Evolutionary conservation across 2,113 vertebrate species (phyloP).

Genomic region (Ceuthmochares aereus): DNA sequence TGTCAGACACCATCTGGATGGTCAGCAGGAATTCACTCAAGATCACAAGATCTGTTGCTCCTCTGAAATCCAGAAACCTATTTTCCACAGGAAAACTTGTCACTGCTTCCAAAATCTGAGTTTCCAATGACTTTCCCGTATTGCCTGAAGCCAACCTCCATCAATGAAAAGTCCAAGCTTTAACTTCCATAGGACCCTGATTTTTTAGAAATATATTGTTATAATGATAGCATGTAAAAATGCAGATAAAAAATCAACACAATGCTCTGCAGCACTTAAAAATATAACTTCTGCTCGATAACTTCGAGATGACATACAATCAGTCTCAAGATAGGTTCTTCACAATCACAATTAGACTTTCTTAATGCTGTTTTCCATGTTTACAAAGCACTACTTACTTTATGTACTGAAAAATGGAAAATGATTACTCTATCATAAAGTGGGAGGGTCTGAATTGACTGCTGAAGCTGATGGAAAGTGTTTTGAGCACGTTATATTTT

Average conservation of each 20-base stretch:
- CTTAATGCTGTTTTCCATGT: background rate
- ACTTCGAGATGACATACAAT: background rate
- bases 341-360: background rate
- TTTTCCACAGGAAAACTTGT: background rate
- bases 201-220: background rate
- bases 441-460: background rate
- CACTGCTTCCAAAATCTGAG: background rate
- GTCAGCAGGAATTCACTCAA: background rate
- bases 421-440: background rate
- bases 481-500: constrained; percentile 5
- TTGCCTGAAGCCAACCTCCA: background rate
- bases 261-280: background rate
- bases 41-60: background rate
- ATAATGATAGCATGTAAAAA: background rate
- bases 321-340: background rate
- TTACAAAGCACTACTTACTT: background rate
- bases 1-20: background rate
- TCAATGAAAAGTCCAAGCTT: background rate
- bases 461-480: background rate
- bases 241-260: background rate
- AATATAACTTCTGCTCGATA: background rate
- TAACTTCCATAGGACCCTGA: background rate
- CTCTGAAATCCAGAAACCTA: background rate
- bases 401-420: background rate
- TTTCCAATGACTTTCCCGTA: background rate